These are phyloP conservation scores for Sternarchorhynchus goeldii DNA, from an alignment of 2,797 vertebrate genomes.

Conservation along the genomic window DNA sequence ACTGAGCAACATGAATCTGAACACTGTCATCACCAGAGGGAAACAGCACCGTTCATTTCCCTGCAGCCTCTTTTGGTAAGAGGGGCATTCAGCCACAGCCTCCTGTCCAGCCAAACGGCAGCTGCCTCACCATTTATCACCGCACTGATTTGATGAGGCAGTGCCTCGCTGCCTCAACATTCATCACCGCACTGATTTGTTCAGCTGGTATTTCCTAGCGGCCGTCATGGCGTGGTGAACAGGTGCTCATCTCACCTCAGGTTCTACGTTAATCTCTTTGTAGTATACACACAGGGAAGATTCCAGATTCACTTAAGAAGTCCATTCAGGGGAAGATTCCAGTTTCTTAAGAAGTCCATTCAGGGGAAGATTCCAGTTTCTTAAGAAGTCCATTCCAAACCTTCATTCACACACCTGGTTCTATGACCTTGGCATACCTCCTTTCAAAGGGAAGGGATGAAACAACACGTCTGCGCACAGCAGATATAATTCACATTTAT, in stretches of 20 bases:
- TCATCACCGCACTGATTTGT: neutral
- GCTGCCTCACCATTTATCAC: neutral
- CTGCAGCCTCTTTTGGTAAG: neutral
- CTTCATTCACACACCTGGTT: neutral
- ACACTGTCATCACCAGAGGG: conserved; percentile 50
- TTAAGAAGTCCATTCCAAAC: conserved; percentile 1
- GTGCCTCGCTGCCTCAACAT: too few relatives aligned
- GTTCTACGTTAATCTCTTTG: neutral
- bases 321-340: too few relatives aligned
- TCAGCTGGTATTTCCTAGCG: neutral
- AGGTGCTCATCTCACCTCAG: too few relatives aligned
- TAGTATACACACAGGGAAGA: neutral
- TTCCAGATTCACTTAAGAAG: neutral
- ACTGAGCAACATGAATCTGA: conserved; percentile 74
- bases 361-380: neutral
- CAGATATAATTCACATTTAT: conserved; percentile 69
- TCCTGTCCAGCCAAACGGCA: neutral
- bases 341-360: conserved; percentile 9
- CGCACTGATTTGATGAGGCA: too few relatives aligned
- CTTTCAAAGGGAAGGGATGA: conserved; percentile 14
- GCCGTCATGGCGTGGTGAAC: neutral
- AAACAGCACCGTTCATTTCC: conserved; percentile 47
- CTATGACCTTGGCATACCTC: conserved; percentile 8
- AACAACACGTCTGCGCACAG: conserved; percentile 50
- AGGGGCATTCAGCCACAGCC: neutral